Conservation (phyloP, 2,797 vertebrate species). For the Neosalanx taihuensis region DNA sequence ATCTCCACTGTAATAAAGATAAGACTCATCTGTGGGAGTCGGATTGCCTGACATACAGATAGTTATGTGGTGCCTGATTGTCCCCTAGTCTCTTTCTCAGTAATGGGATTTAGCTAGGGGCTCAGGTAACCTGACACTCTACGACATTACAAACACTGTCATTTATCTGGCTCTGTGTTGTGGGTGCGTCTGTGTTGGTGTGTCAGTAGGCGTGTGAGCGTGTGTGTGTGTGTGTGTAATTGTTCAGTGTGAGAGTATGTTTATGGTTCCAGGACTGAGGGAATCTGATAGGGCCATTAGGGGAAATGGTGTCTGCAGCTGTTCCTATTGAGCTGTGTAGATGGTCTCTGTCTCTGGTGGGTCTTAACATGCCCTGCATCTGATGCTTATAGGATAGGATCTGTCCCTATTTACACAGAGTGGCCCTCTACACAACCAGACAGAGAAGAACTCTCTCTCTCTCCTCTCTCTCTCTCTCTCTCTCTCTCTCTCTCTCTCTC, state of each 20-base stretch:
- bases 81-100: conserved; percentile 24
- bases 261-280: neutral
- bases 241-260: neutral
- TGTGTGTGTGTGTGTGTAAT: neutral
- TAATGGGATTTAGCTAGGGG: conserved; percentile 49
- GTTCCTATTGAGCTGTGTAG: neutral
- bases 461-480: neutral
- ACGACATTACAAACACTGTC: conserved; percentile 27
- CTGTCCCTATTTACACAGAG: no score
- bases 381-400: neutral
- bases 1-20: conserved; percentile 24
- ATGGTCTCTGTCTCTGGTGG: neutral
- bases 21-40: conserved; percentile 21
- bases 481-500: neutral
- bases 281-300: conserved; percentile 35
- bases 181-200: conserved; percentile 2
- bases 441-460: neutral
- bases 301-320: conserved; percentile 8
- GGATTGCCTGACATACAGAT: conserved; percentile 33
- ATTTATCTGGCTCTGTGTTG: neutral
- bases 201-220: neutral
- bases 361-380: neutral
- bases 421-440: neutral
- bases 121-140: conserved; percentile 36
- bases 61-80: conserved; percentile 28